These are phyloP conservation scores for Amazona guildingii DNA, from an alignment of 2,113 vertebrate genomes.

Conservation along the genomic window DNA sequence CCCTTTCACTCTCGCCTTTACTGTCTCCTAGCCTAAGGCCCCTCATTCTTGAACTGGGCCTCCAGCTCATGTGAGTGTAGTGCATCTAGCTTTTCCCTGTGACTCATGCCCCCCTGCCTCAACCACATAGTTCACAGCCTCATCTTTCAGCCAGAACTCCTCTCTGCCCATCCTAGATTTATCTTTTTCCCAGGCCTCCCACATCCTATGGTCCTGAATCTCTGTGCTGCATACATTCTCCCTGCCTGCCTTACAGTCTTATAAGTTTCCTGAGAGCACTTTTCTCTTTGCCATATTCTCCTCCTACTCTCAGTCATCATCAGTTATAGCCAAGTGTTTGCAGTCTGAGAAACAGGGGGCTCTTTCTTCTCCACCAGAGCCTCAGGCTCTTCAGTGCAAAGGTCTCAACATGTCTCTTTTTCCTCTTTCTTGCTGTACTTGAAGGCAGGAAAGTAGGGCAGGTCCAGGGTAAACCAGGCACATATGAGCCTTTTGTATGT, in stretches of 20 bases:
- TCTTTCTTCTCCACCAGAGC: background rate
- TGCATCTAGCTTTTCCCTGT: background rate
- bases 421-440: background rate
- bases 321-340: background rate
- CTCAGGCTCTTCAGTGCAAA: background rate
- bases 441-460: background rate
- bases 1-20: background rate
- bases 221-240: background rate
- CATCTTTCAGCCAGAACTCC: background rate
- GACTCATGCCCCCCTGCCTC: accelerated
- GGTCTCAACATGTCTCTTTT: background rate
- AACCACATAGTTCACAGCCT: background rate
- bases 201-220: background rate
- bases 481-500: background rate
- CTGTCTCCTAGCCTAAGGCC: background rate
- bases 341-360: background rate
- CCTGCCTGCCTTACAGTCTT: background rate
- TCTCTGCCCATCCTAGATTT: background rate
- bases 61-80: background rate
- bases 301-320: background rate
- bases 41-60: background rate
- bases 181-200: background rate
- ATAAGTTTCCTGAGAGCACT: background rate
- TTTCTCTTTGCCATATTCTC: background rate
- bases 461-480: background rate